A percentile compares a stretch with the other conserved stretches of the same genome.
Evolutionary conservation across 2,888 invertebrate species (phyloP).

Genomic region (Andricus curvator): DNA sequence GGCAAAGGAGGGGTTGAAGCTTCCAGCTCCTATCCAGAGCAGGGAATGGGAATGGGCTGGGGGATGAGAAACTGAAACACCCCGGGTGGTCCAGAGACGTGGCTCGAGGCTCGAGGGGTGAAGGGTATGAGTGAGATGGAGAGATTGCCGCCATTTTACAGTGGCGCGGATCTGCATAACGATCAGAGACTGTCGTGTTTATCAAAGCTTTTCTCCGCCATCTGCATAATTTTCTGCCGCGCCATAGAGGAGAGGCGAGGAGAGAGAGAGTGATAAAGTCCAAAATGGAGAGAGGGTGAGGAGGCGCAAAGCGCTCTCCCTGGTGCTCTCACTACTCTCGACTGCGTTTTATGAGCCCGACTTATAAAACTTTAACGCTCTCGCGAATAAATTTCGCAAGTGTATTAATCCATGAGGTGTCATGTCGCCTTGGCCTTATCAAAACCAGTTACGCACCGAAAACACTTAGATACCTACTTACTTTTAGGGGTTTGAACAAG

Average conservation of each 20-base stretch:
- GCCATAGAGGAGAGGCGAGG: conserved; percentile 45
- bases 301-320: conserved; percentile 38
- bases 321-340: conserved; percentile 57
- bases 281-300: conserved; percentile 27
- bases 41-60: conserved; percentile 39
- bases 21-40: conserved; percentile 19
- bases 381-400: conserved; percentile 33
- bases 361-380: conserved; percentile 71
- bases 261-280: conserved; percentile 45
- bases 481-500: not conserved
- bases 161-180: conserved; percentile 77
- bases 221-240: conserved; percentile 78
- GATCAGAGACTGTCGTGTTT: conserved; percentile 78
- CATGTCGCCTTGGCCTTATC: not conserved
- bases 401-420: conserved; percentile 28
- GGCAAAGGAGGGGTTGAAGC: conserved; percentile 60
- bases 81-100: conserved; percentile 48
- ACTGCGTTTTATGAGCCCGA: conserved; percentile 72
- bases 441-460: not conserved
- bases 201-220: conserved; percentile 78
- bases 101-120: conserved; percentile 22
- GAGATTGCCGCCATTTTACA: conserved; percentile 78
- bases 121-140: conserved; percentile 66
- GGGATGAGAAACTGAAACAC: conserved; percentile 50
- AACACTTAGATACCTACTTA: not conserved